Evolutionary conservation across 2,888 invertebrate species (phyloP), one percentile per base, ranked within the genome.

Genomic region (Xanthorhoe spadicearia): DNA sequence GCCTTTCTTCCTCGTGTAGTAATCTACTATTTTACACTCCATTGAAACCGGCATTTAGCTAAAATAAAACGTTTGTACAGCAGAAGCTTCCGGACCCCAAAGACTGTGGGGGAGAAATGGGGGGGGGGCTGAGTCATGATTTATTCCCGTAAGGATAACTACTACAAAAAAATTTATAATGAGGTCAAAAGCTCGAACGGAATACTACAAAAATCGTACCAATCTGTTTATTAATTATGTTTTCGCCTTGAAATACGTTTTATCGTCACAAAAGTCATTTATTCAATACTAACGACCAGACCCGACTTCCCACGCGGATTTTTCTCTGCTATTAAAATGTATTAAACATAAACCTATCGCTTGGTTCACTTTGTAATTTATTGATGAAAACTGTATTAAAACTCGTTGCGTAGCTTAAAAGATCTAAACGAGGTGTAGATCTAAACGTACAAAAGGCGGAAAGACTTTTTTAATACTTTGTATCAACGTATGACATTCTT

Each of bases 81-180:
- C 72, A 73, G 74, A 76, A 72, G 73, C 77, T 77, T 71, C 77
- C 80, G 77, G 76, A 77, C 78, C 77, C 68, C 71, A 66, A 66
- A 66, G 68, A 70, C 69, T 52, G 74, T 55, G 74, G 78, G 77
- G 4, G 23, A 23, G 23, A 23, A n/a, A 23, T 18, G 76, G 62
- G 48, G 60, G 62, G 18, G 61, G 54, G 64, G 73, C 61, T 77
- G 75, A 73, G 77, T 79, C 77, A 83, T 85, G 83, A 87, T 87
- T 86, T 84, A 86, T 85, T 80, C 82, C 78, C 70, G 76, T 77
- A 61, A 74, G 81, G 77, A 83, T 82, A 74, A 76, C 77, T 75
- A 77, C 70, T 69, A 74, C 69, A 74, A 72, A 73, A 82, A 79
- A 80, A 79, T 77, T 77, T 83, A 81, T 79, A 83, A 83, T 80